A percentile compares a stretch with the other conserved stretches of the same genome.
Evolutionary conservation across 2,797 vertebrate species (phyloP).

Genomic region (Hemibagrus guttatus): DNA sequence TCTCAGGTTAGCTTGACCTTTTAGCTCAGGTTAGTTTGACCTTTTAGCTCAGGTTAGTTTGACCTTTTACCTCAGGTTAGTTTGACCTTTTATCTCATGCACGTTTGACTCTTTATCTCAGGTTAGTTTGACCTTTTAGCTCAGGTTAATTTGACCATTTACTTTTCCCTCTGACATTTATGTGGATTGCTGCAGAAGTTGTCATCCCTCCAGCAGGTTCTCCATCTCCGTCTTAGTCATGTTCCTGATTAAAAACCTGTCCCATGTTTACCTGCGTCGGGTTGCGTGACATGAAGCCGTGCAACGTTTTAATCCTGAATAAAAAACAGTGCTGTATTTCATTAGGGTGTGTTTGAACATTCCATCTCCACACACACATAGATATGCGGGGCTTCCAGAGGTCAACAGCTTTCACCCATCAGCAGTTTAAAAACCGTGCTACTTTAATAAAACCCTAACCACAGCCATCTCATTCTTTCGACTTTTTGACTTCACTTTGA

Average conservation of each 20-base stretch:
- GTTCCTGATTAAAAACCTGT: not conserved
- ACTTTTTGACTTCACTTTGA: not conserved
- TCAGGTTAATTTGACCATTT: too few species aligned
- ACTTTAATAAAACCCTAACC: constrained; percentile 8
- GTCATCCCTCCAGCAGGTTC: not conserved
- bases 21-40: too few species aligned
- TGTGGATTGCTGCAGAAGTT: not conserved
- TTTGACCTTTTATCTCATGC: too few species aligned
- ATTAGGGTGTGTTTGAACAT: constrained; percentile 38
- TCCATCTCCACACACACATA: constrained; percentile 45
- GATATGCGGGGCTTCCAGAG: constrained; percentile 54
- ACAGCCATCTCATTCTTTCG: not conserved
- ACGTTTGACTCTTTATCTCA: too few species aligned
- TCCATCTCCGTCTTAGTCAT: not conserved
- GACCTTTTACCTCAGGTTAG: too few species aligned
- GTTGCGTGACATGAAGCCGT: too few species aligned
- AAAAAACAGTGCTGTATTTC: constrained; percentile 33
- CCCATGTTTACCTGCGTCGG: not conserved
- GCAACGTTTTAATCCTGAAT: not conserved
- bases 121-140: too few species aligned
- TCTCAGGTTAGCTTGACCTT: too few species aligned
- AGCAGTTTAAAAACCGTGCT: constrained; percentile 18
- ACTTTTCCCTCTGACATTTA: not conserved
- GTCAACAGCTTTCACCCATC: constrained; percentile 46
- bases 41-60: too few species aligned